Base-by-base conservation (phyloP, 2,113 vertebrate species). In the Atherinomorus stipes region DNA sequence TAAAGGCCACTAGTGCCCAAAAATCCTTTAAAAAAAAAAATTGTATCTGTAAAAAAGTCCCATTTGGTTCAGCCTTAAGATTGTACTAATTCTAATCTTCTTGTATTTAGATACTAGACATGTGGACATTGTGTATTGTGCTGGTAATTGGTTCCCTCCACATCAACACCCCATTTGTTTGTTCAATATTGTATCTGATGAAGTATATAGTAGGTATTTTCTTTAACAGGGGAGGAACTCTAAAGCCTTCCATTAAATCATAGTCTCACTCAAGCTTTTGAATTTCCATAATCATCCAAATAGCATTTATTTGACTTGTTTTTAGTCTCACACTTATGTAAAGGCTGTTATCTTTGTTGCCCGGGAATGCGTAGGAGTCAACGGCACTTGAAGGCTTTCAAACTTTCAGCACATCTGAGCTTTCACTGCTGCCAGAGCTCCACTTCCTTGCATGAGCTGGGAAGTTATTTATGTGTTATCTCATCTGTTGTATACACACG, bases 201-300 rank as follows among this genome's bases (percentile, higher is more conserved):
- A 49, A 47, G 21, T 60, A 34, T 16, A 47, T 4, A 47, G 5
- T 8, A 34, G 28, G 60, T 15, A 51, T 31, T 63, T 42, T 50
- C 57, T 71, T 58, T 87, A 57, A 69, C 44, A 53, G 64, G 45
- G 50, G 11, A 0, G 81, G 74, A 79, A 70, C 45, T 78, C 60
- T 52, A 28, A 38, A 71, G 53, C 25, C n/a, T 52, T 60, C 16
- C 25, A 25, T 71, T 26, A 11, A 49, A 38, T 52, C 23, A 18
- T 28, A 23, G 25, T 69, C 19, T 31, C 34, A 40, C 22, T 49
- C 25, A 64, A 44, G 31, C 28, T 21, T 49, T 64, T 34, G n/a
- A 42, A 71, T 80, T 68, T 69, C 56, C 68, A 61, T 80, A 60
- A 74, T 73, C 47, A 68, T 34, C 49, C 21, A 42, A 72, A 72